These are phyloP conservation scores for Stylophora pistillata DNA, from an alignment of 64 coral and sea anemone species.

Conservation along the genomic window DNA sequence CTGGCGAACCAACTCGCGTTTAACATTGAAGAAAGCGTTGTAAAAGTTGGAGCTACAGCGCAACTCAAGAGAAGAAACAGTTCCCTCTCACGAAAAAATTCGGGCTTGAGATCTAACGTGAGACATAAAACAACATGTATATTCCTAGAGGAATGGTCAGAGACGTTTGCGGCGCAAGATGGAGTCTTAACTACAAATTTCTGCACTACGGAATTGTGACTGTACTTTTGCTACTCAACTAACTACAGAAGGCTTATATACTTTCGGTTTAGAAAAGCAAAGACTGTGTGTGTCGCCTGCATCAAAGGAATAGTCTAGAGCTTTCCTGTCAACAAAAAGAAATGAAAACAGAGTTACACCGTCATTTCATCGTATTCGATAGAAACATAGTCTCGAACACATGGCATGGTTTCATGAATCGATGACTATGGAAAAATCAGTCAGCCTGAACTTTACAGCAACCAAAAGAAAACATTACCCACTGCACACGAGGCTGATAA, in stretches of 20 bases:
- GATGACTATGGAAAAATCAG: no score
- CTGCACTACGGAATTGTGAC: slow-evolving; percentile 34
- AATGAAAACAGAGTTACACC: no score
- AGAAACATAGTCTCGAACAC: no score
- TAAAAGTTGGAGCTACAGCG: background rate
- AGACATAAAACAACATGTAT: background rate
- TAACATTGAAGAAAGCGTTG: background rate
- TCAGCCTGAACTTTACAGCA: no score
- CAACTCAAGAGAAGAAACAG: slow-evolving; percentile 21
- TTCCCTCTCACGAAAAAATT: background rate
- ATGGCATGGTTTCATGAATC: no score
- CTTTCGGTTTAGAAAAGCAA: no score
- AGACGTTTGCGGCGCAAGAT: slow-evolving; percentile 35
- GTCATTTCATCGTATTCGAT: no score
- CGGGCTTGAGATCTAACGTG: background rate
- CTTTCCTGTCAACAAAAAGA: no score
- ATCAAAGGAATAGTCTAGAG: no score
- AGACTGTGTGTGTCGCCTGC: no score
- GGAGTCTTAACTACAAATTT: slow-evolving; percentile 41
- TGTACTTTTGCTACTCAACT: background rate
- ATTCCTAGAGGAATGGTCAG: background rate
- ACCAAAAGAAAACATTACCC: no score
- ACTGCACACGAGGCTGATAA: no score
- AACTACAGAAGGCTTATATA: background rate
- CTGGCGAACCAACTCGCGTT: background rate